A percentile compares a stretch with the other conserved stretches of the same genome.
Evolutionary conservation across 2,113 vertebrate genomes (phyloP).

Genomic region (Pao palembangensis): DNA sequence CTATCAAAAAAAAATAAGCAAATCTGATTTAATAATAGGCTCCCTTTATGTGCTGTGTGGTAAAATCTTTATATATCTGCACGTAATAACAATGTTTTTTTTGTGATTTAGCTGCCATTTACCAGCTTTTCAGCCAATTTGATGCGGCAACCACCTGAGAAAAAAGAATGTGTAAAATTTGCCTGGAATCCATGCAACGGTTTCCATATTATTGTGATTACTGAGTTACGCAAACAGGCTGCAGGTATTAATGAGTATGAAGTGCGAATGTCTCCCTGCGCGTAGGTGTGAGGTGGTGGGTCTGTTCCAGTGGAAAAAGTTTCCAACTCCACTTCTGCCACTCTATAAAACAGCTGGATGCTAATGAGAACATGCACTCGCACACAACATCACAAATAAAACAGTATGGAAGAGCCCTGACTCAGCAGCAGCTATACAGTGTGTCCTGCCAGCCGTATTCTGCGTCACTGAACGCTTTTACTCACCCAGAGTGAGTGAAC

Average conservation of each 20-base stretch:
- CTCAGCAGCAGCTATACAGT: conserved; percentile 27
- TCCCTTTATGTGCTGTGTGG: too few species aligned
- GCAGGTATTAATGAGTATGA: conserved; percentile 8
- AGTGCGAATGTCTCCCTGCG: conserved; percentile 1
- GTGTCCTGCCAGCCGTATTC: too few species aligned
- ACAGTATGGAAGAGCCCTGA: conserved; percentile 48
- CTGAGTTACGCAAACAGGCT: conserved; percentile 10
- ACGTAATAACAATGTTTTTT: neutral
- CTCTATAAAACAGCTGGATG: conserved; percentile 55
- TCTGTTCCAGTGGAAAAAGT: conserved; percentile 59
- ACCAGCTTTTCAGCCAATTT: neutral
- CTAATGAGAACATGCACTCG: conserved; percentile 17
- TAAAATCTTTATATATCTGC: too few species aligned
- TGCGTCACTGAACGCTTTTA: neutral
- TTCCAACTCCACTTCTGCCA: conserved; percentile 27
- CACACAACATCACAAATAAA: conserved; percentile 11
- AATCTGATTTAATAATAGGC: neutral
- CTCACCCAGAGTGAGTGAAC: too few species aligned
- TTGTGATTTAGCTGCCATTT: neutral
- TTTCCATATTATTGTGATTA: conserved; percentile 39
- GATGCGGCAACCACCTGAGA: conserved; percentile 21
- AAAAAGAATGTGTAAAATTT: conserved; percentile 18
- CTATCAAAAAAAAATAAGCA: neutral
- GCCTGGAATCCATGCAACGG: conserved; percentile 16
- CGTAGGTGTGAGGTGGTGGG: conserved; percentile 16